A percentile compares a stretch with the other conserved stretches of the same genome.
Evolutionary conservation across 2,797 vertebrate genomes (phyloP).

Genomic region (Tarsius wallacei): DNA sequence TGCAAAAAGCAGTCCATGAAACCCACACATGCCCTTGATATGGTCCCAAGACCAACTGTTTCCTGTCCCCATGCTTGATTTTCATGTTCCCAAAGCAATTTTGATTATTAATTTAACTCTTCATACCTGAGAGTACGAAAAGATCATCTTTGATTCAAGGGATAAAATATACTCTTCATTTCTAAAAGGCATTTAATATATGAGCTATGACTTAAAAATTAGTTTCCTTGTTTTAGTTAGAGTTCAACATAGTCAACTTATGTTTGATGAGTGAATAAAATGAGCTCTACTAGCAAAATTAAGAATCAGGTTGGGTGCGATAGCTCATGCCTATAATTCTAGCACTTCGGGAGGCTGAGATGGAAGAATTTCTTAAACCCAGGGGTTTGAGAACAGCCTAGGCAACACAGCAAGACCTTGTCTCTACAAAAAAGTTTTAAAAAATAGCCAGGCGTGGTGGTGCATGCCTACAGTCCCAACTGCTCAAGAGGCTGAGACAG

Average conservation of each 20-base stretch:
- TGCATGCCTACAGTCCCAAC: no score
- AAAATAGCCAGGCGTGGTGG: no score
- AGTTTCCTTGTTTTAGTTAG: not conserved
- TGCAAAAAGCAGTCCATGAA: fast-evolving
- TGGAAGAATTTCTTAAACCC: no score
- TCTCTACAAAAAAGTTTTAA: no score
- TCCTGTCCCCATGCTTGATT: not conserved
- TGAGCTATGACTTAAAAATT: not conserved
- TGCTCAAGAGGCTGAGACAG: no score
- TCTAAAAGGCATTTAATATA: not conserved
- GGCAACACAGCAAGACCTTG: no score
- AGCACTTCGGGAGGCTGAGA: no score
- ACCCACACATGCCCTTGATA: fast-evolving
- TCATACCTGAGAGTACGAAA: not conserved
- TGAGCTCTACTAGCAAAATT: not conserved
- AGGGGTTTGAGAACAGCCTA: no score
- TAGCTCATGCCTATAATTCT: no score
- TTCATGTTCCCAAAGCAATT: not conserved
- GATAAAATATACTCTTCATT: not conserved
- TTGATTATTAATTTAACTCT: slow-evolving; percentile 12
- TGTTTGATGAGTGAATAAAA: not conserved
- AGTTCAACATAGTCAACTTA: not conserved
- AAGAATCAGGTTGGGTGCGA: not conserved
- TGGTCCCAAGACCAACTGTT: not conserved
- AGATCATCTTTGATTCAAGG: not conserved